Evolutionary conservation across 2,888 invertebrate genomes (phyloP).

Genomic region (Drosophila tanythrix): DNA sequence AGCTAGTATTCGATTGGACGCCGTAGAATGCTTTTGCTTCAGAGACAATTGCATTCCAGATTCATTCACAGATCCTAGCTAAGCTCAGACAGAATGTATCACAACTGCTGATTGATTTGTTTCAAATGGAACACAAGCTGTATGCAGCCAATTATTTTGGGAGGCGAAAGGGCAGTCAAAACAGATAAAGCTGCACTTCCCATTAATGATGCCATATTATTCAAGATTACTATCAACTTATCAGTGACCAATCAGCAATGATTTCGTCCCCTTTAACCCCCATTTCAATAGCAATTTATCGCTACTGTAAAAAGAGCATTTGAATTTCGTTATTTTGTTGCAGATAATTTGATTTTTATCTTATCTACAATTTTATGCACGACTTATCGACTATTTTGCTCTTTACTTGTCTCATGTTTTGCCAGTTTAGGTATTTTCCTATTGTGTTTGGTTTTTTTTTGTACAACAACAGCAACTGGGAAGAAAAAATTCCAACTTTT

Average conservation of each 20-base stretch:
- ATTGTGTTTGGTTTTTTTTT: slow-evolving; percentile 19
- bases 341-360: slow-evolving; percentile 17
- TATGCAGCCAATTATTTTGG: not conserved
- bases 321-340: slow-evolving; percentile 21
- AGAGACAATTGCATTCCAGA: not conserved
- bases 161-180: accelerated
- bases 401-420: slow-evolving; percentile 54
- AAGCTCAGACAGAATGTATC: not conserved
- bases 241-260: not conserved
- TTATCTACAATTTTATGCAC: slow-evolving; percentile 12
- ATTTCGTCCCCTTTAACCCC: not conserved
- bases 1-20: not conserved
- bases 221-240: not conserved
- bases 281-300: not conserved
- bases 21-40: not conserved
- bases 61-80: not conserved
- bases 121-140: not conserved
- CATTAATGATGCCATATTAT: not conserved
- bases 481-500: slow-evolving; percentile 44
- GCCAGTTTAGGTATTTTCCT: slow-evolving; percentile 55
- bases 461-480: slow-evolving; percentile 23
- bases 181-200: not conserved
- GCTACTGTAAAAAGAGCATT: slow-evolving; percentile 21
- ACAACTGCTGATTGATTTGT: not conserved
- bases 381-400: slow-evolving; percentile 41